Conservation (phyloP, 2,888 invertebrate genomes). For the Leptodirus hochenwartii region DNA sequence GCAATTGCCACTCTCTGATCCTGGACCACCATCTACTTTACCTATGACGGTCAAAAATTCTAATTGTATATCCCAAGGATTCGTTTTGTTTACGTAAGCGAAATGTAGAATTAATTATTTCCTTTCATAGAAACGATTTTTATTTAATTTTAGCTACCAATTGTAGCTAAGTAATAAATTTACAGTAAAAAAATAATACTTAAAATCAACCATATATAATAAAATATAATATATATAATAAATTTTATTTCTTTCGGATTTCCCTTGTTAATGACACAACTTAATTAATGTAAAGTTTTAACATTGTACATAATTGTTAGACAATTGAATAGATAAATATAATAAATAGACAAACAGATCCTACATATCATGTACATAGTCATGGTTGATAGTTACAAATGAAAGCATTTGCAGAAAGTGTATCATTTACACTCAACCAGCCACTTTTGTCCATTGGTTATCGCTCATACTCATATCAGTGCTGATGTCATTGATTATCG, state of each 20-base stretch:
- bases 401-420: slow-evolving; percentile 40
- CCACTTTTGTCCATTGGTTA: slow-evolving; percentile 62
- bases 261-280: slow-evolving; percentile 1
- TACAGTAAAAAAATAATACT: too few relatives aligned
- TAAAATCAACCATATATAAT: too few relatives aligned
- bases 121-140: not conserved
- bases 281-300: not conserved
- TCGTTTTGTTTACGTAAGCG: slow-evolving; percentile 44
- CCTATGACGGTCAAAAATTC: slow-evolving; percentile 46
- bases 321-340: too few relatives aligned
- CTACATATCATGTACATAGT: too few relatives aligned
- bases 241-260: too few relatives aligned
- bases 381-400: too few relatives aligned
- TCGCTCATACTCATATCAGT: slow-evolving; percentile 62
- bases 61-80: slow-evolving; percentile 48
- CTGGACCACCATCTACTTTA: slow-evolving; percentile 63
- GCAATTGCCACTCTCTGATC: slow-evolving; percentile 41
- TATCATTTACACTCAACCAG: slow-evolving; percentile 68
- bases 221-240: too few relatives aligned
- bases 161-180: too few relatives aligned
- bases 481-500: slow-evolving; percentile 64
- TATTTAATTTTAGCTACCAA: not conserved
- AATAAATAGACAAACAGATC: too few relatives aligned
- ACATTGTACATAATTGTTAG: too few relatives aligned
- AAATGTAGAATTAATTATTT: slow-evolving; percentile 2